Percentiles rank a stretch among this genome's conserved stretches.
Conservation (phyloP, 2,888 invertebrate species). For the Agonum fuliginosum region DNA sequence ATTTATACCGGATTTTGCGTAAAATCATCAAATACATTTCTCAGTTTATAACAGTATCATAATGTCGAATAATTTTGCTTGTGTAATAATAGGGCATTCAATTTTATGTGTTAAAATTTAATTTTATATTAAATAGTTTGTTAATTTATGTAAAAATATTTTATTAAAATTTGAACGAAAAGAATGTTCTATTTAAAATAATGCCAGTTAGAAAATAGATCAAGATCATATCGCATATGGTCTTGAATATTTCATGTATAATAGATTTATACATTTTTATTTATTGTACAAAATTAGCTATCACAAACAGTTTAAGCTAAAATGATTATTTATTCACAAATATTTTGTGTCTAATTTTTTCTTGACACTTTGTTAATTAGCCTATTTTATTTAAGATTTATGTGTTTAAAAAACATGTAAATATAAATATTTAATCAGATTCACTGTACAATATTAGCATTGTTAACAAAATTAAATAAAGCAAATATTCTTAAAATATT, state of each 20-base stretch:
- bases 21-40: conserved; percentile 36
- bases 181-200: conserved; percentile 44
- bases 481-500: conserved; percentile 42
- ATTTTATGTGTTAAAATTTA: conserved; percentile 42
- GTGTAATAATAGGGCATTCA: conserved; percentile 40
- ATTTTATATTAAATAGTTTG: conserved; percentile 49
- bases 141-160: conserved; percentile 46
- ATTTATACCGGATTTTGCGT: conserved; percentile 26
- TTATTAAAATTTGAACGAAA: conserved; percentile 41
- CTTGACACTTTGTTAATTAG: conserved; percentile 40
- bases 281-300: conserved; percentile 44
- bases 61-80: conserved; percentile 31
- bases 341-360: conserved; percentile 33
- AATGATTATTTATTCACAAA: conserved; percentile 40
- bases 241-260: conserved; percentile 31
- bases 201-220: conserved; percentile 41
- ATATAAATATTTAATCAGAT: conserved; percentile 50
- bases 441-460: conserved; percentile 44
- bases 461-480: conserved; percentile 49
- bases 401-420: conserved; percentile 49
- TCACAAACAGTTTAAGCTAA: conserved; percentile 24
- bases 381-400: conserved; percentile 33
- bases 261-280: conserved; percentile 41
- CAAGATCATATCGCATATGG: conserved; percentile 18
- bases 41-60: conserved; percentile 30